Evolutionary conservation across 1,140 invertebrate species (phyloP).

Genomic region (Trichogramma pretiosum): DNA sequence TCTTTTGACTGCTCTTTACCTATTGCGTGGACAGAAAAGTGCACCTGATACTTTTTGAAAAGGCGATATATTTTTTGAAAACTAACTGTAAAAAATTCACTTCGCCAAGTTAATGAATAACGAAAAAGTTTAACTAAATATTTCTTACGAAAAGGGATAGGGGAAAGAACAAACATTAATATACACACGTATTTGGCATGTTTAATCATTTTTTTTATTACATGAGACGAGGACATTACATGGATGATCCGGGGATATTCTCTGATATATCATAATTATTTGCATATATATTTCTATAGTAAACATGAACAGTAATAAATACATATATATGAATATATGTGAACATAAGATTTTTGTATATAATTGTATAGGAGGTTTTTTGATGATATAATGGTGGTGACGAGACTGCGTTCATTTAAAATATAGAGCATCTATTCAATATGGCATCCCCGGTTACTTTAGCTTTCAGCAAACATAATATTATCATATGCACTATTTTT

Average conservation of each 20-base stretch:
- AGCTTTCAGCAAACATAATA: slow-evolving; percentile 24
- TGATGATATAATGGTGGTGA: slow-evolving; percentile 14
- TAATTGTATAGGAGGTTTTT: too few species aligned
- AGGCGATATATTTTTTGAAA: too few species aligned
- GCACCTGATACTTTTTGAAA: too few species aligned
- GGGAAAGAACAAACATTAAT: background rate
- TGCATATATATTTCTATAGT: slow-evolving; percentile 39
- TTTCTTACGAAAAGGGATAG: background rate
- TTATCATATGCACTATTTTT: slow-evolving; percentile 13
- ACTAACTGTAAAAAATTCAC: too few species aligned
- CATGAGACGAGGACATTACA: slow-evolving; percentile 35
- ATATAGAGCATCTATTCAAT: slow-evolving; percentile 41
- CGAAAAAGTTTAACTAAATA: too few species aligned
- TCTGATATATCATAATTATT: slow-evolving; percentile 37
- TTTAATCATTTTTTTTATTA: slow-evolving; percentile 22
- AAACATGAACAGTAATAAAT: slow-evolving; percentile 48
- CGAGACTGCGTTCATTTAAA: slow-evolving; percentile 40
- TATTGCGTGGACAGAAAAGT: too few species aligned
- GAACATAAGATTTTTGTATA: slow-evolving; percentile 40
- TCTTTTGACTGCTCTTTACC: too few species aligned
- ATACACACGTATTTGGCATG: background rate
- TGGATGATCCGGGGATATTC: slow-evolving; percentile 41
- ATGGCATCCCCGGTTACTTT: slow-evolving; percentile 31
- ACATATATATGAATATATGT: slow-evolving; percentile 43
- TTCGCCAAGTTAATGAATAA: too few species aligned